These are phyloP conservation scores for Lagria hirta DNA, from an alignment of 2,888 invertebrate species.

Conservation along the genomic window DNA sequence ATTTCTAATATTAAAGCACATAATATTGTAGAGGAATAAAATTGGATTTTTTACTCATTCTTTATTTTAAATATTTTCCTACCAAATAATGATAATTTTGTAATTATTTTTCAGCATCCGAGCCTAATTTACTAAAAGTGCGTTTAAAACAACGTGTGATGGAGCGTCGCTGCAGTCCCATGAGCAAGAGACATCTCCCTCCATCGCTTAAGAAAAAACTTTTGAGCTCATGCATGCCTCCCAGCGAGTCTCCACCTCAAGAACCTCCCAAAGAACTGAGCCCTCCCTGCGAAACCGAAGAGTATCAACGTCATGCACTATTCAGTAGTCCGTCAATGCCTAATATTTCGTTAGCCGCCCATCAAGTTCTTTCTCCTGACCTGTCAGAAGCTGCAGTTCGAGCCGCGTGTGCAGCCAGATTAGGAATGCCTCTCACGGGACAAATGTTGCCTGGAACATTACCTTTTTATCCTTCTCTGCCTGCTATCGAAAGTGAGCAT, in stretches of 20 bases:
- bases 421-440: constrained; percentile 62
- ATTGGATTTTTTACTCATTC: too few species aligned
- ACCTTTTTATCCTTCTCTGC: constrained; percentile 71
- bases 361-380: constrained; percentile 51
- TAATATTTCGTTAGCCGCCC: constrained; percentile 82
- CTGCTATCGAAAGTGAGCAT: constrained; percentile 63
- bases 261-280: constrained; percentile 57
- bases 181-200: constrained; percentile 78
- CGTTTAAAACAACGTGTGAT: constrained; percentile 92
- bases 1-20: too few species aligned
- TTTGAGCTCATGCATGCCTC: constrained; percentile 60
- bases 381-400: constrained; percentile 80
- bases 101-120: constrained; percentile 75
- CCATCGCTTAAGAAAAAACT: constrained; percentile 75
- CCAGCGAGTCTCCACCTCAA: constrained; percentile 65
- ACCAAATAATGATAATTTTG: neutral
- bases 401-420: constrained; percentile 68
- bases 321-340: constrained; percentile 97
- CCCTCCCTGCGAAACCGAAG: constrained; percentile 65
- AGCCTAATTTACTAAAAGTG: constrained; percentile 94
- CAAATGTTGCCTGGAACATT: constrained; percentile 68
- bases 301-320: constrained; percentile 68
- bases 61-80: constrained; percentile 4
- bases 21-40: too few species aligned
- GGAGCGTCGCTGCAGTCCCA: constrained; percentile 91